A percentile compares a stretch with the other conserved stretches of the same genome.
These are phyloP conservation scores for Amazona finschi DNA, from an alignment of 2,797 vertebrate genomes.

Conservation along the genomic window DNA sequence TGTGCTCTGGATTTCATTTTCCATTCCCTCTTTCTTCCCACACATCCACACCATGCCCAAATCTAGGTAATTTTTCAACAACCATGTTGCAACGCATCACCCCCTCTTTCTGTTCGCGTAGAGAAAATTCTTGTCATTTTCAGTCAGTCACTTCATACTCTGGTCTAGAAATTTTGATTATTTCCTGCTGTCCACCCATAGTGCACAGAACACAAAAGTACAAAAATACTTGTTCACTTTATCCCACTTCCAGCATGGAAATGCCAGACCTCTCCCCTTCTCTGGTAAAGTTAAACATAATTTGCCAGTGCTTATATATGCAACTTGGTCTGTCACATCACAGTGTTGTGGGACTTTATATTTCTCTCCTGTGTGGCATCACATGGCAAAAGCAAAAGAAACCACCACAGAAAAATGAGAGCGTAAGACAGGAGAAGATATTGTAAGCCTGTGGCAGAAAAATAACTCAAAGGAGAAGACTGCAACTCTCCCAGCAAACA, in stretches of 20 bases:
- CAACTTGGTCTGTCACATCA: background rate
- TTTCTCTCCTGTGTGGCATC: background rate
- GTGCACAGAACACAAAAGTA: background rate
- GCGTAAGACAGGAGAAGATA: background rate
- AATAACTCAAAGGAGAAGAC: background rate
- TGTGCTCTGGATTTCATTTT: constrained; percentile 42
- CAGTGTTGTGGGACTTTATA: background rate
- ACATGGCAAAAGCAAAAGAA: background rate
- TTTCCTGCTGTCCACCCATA: background rate
- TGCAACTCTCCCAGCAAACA: background rate
- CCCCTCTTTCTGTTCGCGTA: background rate
- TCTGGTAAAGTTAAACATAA: background rate
- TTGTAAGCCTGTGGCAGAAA: background rate
- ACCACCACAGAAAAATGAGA: background rate
- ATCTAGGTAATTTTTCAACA: constrained; percentile 1
- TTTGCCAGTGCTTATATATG: background rate
- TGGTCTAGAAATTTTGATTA: background rate
- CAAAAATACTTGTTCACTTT: background rate
- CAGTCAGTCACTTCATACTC: background rate
- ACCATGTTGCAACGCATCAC: background rate
- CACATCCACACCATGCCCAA: background rate
- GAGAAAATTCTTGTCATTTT: background rate
- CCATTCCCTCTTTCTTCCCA: constrained; percentile 46
- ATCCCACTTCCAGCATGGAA: background rate
- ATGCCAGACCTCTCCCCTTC: background rate